Conservation (phyloP, 1,140 invertebrate genomes). For the Sipha flava region DNA sequence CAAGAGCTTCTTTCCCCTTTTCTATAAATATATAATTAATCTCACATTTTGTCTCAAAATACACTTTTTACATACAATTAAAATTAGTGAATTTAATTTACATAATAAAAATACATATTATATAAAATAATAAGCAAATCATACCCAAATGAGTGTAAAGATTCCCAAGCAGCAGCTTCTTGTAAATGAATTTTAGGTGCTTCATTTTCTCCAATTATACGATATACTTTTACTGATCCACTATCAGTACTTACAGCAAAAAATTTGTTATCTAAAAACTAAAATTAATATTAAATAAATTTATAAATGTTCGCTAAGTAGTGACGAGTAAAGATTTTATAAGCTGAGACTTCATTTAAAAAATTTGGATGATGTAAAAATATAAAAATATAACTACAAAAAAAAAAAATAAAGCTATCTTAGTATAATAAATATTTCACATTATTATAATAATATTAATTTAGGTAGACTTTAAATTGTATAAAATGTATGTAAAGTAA, state of each 20-base stretch:
- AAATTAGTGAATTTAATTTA: neutral
- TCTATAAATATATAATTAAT: neutral
- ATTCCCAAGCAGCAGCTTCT: slow-evolving; percentile 49
- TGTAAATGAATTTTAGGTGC: slow-evolving; percentile 44
- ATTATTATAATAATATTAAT: no score
- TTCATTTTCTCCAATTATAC: slow-evolving; percentile 51
- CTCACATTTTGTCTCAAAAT: neutral
- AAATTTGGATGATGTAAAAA: no score
- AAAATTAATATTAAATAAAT: slow-evolving; percentile 38
- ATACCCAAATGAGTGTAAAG: slow-evolving; percentile 49
- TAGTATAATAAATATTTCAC: no score
- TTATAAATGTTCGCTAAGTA: no score
- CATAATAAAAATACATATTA: neutral
- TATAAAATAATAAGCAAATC: slow-evolving; percentile 41
- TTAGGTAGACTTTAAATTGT: no score
- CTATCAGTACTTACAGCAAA: slow-evolving; percentile 56
- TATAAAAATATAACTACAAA: no score
- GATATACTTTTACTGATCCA: slow-evolving; percentile 55
- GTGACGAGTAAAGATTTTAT: no score
- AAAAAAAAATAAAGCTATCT: no score
- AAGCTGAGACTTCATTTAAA: no score
- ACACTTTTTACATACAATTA: neutral
- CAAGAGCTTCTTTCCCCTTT: neutral
- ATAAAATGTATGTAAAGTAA: no score
- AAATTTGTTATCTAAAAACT: slow-evolving; percentile 55